phyloP scores from a whole-genome alignment of 2,113 vertebrate species.

The Sinocyclocheilus rhinocerous region DNA sequence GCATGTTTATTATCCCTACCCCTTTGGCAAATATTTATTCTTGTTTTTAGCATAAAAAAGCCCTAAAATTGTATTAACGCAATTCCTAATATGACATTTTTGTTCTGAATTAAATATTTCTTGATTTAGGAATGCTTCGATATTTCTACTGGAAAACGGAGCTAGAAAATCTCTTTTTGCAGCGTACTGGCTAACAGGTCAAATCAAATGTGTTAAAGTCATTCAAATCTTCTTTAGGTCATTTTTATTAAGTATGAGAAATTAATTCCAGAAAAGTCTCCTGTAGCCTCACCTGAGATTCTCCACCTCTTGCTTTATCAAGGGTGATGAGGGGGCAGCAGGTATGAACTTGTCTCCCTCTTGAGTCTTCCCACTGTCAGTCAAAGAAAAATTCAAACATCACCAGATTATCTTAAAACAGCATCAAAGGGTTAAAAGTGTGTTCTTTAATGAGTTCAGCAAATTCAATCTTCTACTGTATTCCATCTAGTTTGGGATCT shows the following conservation, averaged over 20 bases:
- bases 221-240: not conserved
- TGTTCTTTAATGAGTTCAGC: not conserved
- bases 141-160: not conserved
- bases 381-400: constrained; percentile 45
- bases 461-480: not conserved
- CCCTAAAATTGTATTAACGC: no score
- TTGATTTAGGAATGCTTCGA: no score
- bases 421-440: no score
- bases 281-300: constrained; percentile 85
- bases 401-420: no score
- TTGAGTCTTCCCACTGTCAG: constrained; percentile 89
- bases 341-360: constrained; percentile 94
- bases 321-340: constrained; percentile 92
- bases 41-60: no score
- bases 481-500: not conserved
- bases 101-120: not conserved
- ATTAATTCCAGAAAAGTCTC: not conserved
- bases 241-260: not conserved
- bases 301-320: constrained; percentile 95
- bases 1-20: no score
- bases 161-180: not conserved
- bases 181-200: not conserved
- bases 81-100: no score
- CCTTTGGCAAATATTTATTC: no score
- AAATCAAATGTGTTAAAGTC: not conserved